Evolutionary conservation across 1,140 invertebrate genomes (phyloP), one percentile per base, ranked within the genome.

Genomic region (Paralvinella palmiformis): DNA sequence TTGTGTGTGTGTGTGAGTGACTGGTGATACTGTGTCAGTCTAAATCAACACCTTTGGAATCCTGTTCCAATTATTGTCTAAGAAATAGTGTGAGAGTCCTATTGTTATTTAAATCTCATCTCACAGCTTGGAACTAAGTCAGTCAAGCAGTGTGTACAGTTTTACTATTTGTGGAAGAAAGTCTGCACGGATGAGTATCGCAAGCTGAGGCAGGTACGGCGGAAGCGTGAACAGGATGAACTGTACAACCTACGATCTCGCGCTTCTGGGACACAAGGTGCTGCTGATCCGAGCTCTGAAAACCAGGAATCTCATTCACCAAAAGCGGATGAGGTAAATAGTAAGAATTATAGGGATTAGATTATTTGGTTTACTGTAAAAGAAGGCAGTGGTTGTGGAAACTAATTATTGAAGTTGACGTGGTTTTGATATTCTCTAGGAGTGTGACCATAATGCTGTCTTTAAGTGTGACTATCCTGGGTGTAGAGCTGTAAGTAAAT

Each of bases 81-180:
- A n/a, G n/a, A n/a, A n/a, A n/a, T n/a, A n/a, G n/a, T n/a, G n/a
- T n/a, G n/a, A n/a, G n/a, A n/a, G n/a, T n/a, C n/a, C n/a, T n/a
- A n/a, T n/a, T n/a, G n/a, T n/a, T n/a, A n/a, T n/a, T n/a, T n/a
- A n/a, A n/a, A n/a, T n/a, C n/a, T n/a, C n/a, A n/a, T n/a, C n/a
- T n/a, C n/a, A n/a, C n/a, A n/a, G n/a, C n/a, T 95, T 72, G 85
- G 85, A 71, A 89, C 88, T 27, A 98, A 98, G 84, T 86, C 88
- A 52, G 87, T 89, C 3, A 94, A 92, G 75, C 91, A 98, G 74
- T 98, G 95, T 83, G 85, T 98, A 70, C 92, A 96, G 83, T 97
- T 98, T 82, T 98, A 98, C 81, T 98, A 98, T 79, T 86, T 96
- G 70, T 99, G 96, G 96, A 99, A 98, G 82, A 80, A 80, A 57